Evolutionary conservation across 2,113 vertebrate genomes (phyloP), one percentile per base, ranked within the genome.

Genomic region (Ochotona princeps): DNA sequence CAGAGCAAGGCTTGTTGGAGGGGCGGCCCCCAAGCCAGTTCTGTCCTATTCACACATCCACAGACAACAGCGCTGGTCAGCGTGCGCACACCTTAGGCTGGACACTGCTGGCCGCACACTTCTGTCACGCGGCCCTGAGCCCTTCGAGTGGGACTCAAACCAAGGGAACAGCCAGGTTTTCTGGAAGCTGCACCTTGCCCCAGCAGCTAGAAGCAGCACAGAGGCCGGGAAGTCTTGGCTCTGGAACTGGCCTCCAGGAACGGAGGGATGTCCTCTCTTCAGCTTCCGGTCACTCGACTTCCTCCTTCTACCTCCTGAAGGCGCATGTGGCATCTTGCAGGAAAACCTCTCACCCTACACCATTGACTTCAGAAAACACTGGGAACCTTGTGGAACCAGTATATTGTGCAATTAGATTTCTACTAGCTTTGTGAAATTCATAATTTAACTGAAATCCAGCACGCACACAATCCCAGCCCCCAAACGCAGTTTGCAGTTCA

Each of bases 61-160:
- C 11, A 20, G n/a, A 15, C 1, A 0, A 10, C 3, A 2, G 11
- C 30, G 10, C 49, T n/a, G 20, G 21, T 15, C 17, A 11, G 14
- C 47, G 8, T n/a, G 28, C 51, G n/a, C 69, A 5, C 35, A 1
- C 57, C 25, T 72, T 30, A 6, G 10, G 18, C 49, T 28, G 20
- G 14, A 54, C 38, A 57, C 18, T 9, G 66, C 12, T 38, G 30
- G 26, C 11, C 30, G 28, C 21, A 2, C 10, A 30, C n/a, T 49
- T 18, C 30, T 20, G 32, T 17, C 47, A 12, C 8, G 1, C 21
- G 7, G 0, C 47, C 26, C 49, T 26, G 35, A 63, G 9, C 25
- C 87, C 25, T 23, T 15, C 20, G 35, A 35, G 21, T 20, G 32
- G 65, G n/a, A 35, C 25, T 10, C 57, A 18, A 10, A 9, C 15